Base-by-base conservation (phyloP, 2,888 invertebrate genomes). In the Oscheius sp. region DNA sequence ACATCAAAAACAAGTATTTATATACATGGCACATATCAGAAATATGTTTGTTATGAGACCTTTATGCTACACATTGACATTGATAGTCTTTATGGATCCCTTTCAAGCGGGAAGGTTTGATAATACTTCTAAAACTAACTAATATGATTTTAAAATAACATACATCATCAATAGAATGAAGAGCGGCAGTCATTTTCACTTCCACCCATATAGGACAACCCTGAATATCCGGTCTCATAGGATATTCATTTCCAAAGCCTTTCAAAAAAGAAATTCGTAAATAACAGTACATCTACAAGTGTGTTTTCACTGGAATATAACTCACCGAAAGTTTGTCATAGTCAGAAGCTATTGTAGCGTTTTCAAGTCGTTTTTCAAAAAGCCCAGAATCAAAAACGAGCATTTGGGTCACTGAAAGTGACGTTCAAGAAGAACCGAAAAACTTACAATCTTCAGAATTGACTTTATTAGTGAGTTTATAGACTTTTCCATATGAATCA, bases 231-330 rank as follows among this genome's bases (percentile, higher is more conserved):
- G 70, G 70, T 87, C 97, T 96, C 17, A 96, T 90, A 68, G 95
- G 95, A 88, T 97, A 98, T 88, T 97, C 96, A n/a, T 95, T 95
- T 30, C 97, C 98, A 96, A 97, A 98, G 1, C 98, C 98, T 73
- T 97, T 98, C 44, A 97, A 96, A 86, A 98, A 97, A 81, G 95
- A 95, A 93, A 98, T 94, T 76, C 96, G 90, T 80, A 97, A 96
- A 2, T 22, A 32, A 24, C 62, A 62, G n/a, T 22, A 28, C 8
- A 17, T n/a, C 59, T 59, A 17, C 41, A 59, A 59, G 9, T 9
- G 12, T 4, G 20, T 8, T 14, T 24, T 36, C 3, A 22, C 1
- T 20, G 2, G 1, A 6, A 54, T 12, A 6, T 41, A 17, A 17
- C 41, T 12, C 12, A 41, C 41, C 5, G 4, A 17, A 3, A 41